Conservation (phyloP, 92 coral and sea anemone genomes). For the Meandrina meandrites region DNA sequence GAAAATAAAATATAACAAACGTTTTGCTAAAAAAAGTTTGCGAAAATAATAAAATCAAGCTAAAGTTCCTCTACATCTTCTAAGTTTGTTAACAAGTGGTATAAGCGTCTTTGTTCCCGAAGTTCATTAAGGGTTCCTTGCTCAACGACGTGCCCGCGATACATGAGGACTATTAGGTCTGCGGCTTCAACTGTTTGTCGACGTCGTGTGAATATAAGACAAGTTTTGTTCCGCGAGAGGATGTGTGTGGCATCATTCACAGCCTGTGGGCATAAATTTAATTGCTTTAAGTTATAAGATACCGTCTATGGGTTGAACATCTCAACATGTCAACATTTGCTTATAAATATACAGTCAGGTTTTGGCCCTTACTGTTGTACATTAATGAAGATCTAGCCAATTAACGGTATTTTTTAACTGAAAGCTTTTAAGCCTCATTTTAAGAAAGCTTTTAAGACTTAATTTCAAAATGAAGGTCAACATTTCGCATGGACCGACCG, state of each 20-base stretch:
- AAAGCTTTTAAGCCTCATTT: too few relatives aligned
- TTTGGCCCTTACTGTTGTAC: too few relatives aligned
- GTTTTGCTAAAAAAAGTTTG: background rate
- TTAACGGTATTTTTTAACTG: too few relatives aligned
- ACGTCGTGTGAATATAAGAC: slow-evolving; percentile 79
- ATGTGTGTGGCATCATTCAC: slow-evolving; percentile 60
- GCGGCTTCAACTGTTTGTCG: slow-evolving; percentile 78
- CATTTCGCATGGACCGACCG: too few relatives aligned
- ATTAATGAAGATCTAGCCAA: background rate
- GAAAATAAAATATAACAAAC: background rate
- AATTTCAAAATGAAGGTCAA: too few relatives aligned
- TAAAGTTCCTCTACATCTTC: slow-evolving; percentile 34
- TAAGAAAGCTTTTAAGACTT: too few relatives aligned
- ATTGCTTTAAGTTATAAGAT: background rate
- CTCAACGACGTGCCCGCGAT: slow-evolving; percentile 86
- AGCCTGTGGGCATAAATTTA: slow-evolving; percentile 49
- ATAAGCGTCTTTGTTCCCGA: slow-evolving; percentile 50
- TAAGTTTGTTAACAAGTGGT: slow-evolving; percentile 53
- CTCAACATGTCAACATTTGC: too few relatives aligned
- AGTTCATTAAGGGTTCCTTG: slow-evolving; percentile 82
- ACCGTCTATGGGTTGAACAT: background rate
- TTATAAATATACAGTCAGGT: too few relatives aligned
- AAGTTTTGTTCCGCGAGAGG: slow-evolving; percentile 68
- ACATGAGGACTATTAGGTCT: slow-evolving; percentile 76
- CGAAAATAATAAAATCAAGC: background rate